Percentiles rank a stretch among this genome's conserved stretches.
These are phyloP conservation scores for Adelphocoris suturalis DNA, from an alignment of 2,888 invertebrate genomes.

Conservation along the genomic window DNA sequence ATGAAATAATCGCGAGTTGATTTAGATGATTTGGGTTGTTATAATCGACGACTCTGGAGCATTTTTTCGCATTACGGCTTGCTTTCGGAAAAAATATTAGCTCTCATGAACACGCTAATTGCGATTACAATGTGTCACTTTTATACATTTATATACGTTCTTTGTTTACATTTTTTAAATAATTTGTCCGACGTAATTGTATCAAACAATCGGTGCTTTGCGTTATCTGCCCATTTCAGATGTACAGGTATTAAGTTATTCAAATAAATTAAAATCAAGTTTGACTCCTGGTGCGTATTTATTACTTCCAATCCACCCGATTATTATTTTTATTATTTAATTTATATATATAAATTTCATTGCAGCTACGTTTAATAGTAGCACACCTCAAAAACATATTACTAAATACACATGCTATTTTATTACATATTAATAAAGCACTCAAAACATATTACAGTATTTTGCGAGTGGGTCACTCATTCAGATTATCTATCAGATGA, in stretches of 20 bases:
- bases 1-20: constrained; percentile 47
- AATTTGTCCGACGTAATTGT: not conserved
- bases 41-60: constrained; percentile 40
- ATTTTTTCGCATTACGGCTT: constrained; percentile 63
- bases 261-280: not conserved
- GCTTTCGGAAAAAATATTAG: constrained; percentile 53
- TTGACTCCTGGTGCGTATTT: no score
- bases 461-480: no score
- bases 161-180: not conserved
- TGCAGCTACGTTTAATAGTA: no score
- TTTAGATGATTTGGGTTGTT: constrained; percentile 40
- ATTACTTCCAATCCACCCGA: no score
- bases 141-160: not conserved
- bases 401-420: no score
- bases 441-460: no score
- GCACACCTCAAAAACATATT: no score
- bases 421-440: no score
- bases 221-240: not conserved
- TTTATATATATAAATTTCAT: no score
- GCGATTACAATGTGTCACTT: not conserved
- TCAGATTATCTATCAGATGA: no score
- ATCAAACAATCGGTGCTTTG: not conserved
- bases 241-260: constrained; percentile 29
- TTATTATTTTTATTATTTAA: no score
- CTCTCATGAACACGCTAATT: constrained; percentile 60